Evolutionary conservation across 2,797 vertebrate genomes (phyloP), one percentile per base, ranked within the genome.

Genomic region (Allobates femoralis): DNA sequence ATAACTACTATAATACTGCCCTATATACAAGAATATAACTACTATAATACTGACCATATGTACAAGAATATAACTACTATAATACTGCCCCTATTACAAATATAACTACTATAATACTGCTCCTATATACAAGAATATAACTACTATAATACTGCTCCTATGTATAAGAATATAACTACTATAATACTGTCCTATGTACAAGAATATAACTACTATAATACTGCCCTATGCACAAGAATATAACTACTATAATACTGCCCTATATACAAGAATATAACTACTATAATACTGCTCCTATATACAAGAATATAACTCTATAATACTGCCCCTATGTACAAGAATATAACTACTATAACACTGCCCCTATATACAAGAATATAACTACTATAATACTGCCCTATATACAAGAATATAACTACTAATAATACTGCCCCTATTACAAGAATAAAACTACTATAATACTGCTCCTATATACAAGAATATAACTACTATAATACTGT

Each of bases 401-500:
- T 58, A 11, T 58, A 58, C 55, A 58, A 58, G 55, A 58, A 58
- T 58, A 58, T 58, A 58, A 58, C 55, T 58, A 21, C 55, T 58
- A n/a, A 58, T n/a, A n/a, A n/a, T n/a, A n/a, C n/a, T n/a, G n/a
- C n/a, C n/a, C n/a, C n/a, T n/a, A n/a, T n/a, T n/a, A n/a, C n/a
- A n/a, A n/a, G n/a, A n/a, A n/a, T n/a, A n/a, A n/a, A n/a, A n/a
- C n/a, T n/a, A n/a, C n/a, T n/a, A n/a, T n/a, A n/a, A n/a, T n/a
- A n/a, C n/a, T n/a, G n/a, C n/a, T n/a, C n/a, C n/a, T n/a, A n/a
- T n/a, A 15, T 18, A 32, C 15, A 66, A 66, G 62, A 66, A 66
- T 66, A 66, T 66, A 66, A 66, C 62, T 66, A 66, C 62, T 66
- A 66, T 66, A 66, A 66, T 32, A 66, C 62, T 66, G 28, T 28